Conservation (phyloP, 2,113 vertebrate species). For the Nansenia antarctica region DNA sequence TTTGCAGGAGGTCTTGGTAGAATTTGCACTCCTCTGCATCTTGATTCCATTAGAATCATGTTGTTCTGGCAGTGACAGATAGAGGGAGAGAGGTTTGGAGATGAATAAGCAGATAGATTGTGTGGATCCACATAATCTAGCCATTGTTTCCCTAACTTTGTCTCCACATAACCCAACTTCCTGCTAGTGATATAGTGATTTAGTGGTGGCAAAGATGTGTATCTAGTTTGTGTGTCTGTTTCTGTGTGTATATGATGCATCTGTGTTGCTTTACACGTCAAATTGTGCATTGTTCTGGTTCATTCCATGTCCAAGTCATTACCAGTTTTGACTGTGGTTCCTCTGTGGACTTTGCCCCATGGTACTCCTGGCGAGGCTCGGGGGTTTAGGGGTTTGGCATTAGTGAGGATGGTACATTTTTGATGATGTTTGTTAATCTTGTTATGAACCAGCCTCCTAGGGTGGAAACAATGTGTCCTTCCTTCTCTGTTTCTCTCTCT, state of each 20-base stretch:
- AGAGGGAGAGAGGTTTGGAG: background rate
- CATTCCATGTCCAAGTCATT: too few relatives aligned
- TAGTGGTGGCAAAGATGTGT: constrained; percentile 9
- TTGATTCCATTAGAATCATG: constrained; percentile 63
- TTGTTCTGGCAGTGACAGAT: constrained; percentile 37
- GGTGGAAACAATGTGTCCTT: too few relatives aligned
- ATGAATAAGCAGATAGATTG: background rate
- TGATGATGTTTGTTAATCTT: too few relatives aligned
- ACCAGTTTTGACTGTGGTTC: too few relatives aligned
- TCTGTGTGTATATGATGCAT: too few relatives aligned
- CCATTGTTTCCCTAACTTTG: constrained; percentile 30
- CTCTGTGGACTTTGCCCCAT: too few relatives aligned
- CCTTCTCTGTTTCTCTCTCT: too few relatives aligned
- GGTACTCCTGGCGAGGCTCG: too few relatives aligned
- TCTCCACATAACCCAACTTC: constrained; percentile 24
- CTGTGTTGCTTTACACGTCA: too few relatives aligned
- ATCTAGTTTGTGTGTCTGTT: too few relatives aligned
- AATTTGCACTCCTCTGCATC: constrained; percentile 46
- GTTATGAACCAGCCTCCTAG: too few relatives aligned
- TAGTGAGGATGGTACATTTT: background rate
- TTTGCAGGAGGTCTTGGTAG: constrained; percentile 34
- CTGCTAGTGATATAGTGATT: constrained; percentile 11
- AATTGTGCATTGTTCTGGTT: too few relatives aligned
- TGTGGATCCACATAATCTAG: constrained; percentile 34
- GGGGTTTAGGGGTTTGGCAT: background rate